phyloP scores from a whole-genome alignment of 2,113 vertebrate genomes.

The Channa maculata region DNA sequence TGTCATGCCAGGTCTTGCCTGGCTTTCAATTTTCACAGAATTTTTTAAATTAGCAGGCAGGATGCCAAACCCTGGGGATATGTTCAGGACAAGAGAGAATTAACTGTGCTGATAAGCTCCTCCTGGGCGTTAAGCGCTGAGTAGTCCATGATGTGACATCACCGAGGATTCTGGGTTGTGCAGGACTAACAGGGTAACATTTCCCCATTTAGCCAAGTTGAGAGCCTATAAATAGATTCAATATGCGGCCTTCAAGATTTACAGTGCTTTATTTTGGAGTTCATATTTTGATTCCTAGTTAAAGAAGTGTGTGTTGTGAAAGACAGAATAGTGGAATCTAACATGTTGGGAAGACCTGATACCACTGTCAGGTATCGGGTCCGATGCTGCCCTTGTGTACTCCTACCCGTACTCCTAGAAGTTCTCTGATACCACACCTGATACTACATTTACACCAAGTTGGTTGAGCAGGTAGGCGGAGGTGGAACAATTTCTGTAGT shows the following conservation, averaged over 20 bases:
- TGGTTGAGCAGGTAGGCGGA: too few relatives aligned
- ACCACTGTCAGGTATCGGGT: too few relatives aligned
- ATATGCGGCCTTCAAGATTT: slow-evolving; percentile 38
- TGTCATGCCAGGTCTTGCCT: not conserved
- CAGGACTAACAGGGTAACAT: slow-evolving; percentile 62
- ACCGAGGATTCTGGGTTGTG: slow-evolving; percentile 48
- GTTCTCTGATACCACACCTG: too few relatives aligned
- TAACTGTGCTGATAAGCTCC: slow-evolving; percentile 71
- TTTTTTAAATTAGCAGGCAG: slow-evolving; percentile 20
- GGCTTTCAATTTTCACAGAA: slow-evolving; percentile 17
- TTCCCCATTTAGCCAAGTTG: slow-evolving; percentile 59
- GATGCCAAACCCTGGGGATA: slow-evolving; percentile 42
- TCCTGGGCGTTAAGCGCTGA: slow-evolving; percentile 54
- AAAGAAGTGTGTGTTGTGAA: not conserved
- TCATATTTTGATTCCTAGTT: not conserved
- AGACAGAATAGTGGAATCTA: not conserved
- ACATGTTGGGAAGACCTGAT: too few relatives aligned
- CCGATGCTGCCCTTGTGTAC: too few relatives aligned
- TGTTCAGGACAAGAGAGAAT: slow-evolving; percentile 67
- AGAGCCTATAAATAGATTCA: slow-evolving; percentile 66
- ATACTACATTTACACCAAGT: too few relatives aligned
- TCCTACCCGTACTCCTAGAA: too few relatives aligned
- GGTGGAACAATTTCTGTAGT: too few relatives aligned
- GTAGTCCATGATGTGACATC: slow-evolving; percentile 48
- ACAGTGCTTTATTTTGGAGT: not conserved